Evolutionary conservation across 92 coral and sea anemone genomes (phyloP), one percentile per base, ranked within the genome.

Genomic region (Porites lobata): DNA sequence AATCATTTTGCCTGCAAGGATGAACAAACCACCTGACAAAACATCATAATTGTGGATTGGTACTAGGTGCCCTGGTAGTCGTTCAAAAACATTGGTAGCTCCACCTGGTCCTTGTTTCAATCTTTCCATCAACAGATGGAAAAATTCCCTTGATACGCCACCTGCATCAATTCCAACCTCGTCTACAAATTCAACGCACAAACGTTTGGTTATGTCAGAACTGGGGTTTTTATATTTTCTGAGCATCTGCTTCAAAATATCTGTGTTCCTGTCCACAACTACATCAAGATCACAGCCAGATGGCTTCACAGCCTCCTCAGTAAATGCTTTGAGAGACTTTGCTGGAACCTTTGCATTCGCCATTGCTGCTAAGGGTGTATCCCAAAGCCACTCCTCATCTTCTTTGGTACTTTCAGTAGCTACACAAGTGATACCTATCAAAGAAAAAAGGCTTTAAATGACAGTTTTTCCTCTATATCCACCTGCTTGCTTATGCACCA

Each of bases 161-260:
- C 91, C 91, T 24, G 75, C 85, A 66, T 88, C 91, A 2, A 88
- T 50, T 51, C 81, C 87, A 11, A 66, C 4, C 79, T 86, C 85
- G 47, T 71, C 76, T 13, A 20, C 38, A 80, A 88, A 88, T 24
- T 75, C 85, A 68, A 89, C 84, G 50, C 84, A 75, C 78, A 83
- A 68, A 62, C 65, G 74, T 56, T 47, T 77, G 59, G 71, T 84
- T 61, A 84, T 58, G 89, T 84, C 63, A 61, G 84, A 89, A 24
- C 65, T 70, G 22, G 89, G 85, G 18, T 83, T 89, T 38, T 89
- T 89, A 54, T 89, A 89, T 70, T 83, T 89, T 78, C 92, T 76
- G 20, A 89, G 80, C 85, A 89, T 84, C 78, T 89, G 92, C 67
- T 65, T 56, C 77, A 89, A 72, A 50, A 88, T 70, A 77, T 84